phyloP scores from a whole-genome alignment of 2,113 vertebrate species.

The Larimichthys crocea region DNA sequence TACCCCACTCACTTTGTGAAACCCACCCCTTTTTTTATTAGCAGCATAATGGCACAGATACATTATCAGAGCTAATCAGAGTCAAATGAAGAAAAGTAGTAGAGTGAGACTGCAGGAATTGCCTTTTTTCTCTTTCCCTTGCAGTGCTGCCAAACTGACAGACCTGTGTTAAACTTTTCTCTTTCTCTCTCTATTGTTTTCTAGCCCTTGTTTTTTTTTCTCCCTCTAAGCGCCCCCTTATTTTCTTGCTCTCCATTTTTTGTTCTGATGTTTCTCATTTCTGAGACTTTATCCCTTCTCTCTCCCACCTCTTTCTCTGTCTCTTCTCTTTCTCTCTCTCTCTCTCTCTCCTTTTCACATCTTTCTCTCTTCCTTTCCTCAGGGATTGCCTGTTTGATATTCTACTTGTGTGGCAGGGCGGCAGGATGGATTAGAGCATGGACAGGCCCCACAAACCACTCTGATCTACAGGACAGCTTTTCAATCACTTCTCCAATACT shows the following conservation, averaged over 20 bases:
- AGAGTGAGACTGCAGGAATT: conserved; percentile 89
- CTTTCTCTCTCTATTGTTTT: conserved; percentile 20
- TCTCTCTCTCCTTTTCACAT: conserved; percentile 45
- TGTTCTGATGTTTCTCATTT: conserved; percentile 45
- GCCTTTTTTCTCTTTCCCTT: conserved; percentile 81
- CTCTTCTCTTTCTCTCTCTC: conserved; percentile 25
- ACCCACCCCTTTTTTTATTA: conserved; percentile 75
- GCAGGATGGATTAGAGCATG: conserved; percentile 89
- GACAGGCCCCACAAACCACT: conserved; percentile 88
- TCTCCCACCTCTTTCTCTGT: conserved; percentile 65
- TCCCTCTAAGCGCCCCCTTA: conserved; percentile 21
- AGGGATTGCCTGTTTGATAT: conserved; percentile 83
- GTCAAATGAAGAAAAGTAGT: conserved; percentile 93
- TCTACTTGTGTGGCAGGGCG: conserved; percentile 84
- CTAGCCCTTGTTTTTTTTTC: conserved; percentile 22
- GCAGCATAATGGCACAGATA: conserved; percentile 88
- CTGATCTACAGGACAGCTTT: conserved; percentile 87
- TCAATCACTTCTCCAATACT: conserved; percentile 84
- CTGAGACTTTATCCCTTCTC: conserved; percentile 27
- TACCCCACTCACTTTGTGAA: conserved; percentile 61
- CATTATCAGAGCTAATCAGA: conserved; percentile 94
- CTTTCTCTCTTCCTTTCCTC: conserved; percentile 71
- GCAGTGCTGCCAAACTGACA: conserved; percentile 33
- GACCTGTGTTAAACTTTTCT: conserved; percentile 35
- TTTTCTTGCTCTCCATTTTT: conserved; percentile 49